A percentile compares a stretch with the other conserved stretches of the same genome.
Conservation (phyloP, 2,113 vertebrate species). For the Petaurus breviceps region DNA sequence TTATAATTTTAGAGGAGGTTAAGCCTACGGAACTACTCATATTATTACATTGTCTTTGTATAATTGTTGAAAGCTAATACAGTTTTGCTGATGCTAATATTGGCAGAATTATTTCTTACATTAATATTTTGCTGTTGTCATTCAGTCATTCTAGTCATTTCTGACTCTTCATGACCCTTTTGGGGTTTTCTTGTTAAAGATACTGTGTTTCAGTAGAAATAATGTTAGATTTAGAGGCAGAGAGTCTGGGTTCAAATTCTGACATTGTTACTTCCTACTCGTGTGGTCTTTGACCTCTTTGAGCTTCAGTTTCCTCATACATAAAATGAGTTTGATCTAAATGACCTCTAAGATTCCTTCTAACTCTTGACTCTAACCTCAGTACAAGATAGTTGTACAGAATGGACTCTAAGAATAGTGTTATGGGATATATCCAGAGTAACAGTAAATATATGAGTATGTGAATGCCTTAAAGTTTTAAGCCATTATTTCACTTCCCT, state of each 20-base stretch:
- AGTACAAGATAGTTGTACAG: background rate
- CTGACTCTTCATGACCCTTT: background rate
- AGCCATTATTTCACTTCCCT: background rate
- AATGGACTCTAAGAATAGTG: background rate
- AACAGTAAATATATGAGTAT: slow-evolving; percentile 8
- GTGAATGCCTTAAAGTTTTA: slow-evolving; percentile 7
- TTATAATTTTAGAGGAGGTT: background rate
- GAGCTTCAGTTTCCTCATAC: background rate
- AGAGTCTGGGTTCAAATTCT: background rate
- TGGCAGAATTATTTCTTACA: background rate
- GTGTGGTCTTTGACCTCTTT: background rate
- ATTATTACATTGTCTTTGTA: background rate
- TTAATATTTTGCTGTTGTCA: background rate
- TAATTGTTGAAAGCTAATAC: background rate
- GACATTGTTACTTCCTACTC: background rate
- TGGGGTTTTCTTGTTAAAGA: background rate
- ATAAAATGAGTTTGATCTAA: background rate
- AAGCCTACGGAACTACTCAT: background rate
- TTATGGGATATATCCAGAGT: background rate
- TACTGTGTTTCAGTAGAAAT: background rate
- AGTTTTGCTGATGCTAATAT: background rate
- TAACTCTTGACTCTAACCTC: background rate
- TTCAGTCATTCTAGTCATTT: background rate
- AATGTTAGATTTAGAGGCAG: background rate
- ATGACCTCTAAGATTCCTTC: background rate